A percentile compares a stretch with the other conserved stretches of the same genome.
Evolutionary conservation across 2,113 vertebrate species (phyloP).

Genomic region (Tylochromis polylepis): DNA sequence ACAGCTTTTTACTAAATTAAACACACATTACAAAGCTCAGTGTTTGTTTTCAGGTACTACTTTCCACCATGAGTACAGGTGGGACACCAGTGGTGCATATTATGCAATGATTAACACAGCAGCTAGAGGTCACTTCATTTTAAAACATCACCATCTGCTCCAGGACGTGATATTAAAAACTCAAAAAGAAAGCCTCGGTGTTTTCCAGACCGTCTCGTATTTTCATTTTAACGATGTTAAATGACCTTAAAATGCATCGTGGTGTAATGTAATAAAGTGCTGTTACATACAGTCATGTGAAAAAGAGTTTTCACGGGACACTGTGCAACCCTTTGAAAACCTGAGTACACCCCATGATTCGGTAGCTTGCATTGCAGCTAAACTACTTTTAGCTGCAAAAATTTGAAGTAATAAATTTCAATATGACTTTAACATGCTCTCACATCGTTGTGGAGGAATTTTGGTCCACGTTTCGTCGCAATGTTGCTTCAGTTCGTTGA

Average conservation of each 20-base stretch:
- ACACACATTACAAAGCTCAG: neutral
- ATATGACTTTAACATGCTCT: neutral
- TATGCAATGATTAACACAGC: neutral
- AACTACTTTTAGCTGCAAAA: neutral
- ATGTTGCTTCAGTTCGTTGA: neutral
- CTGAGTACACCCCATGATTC: neutral
- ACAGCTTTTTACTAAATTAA: neutral
- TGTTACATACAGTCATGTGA: neutral
- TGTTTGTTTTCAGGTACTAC: neutral
- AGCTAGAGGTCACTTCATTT: neutral
- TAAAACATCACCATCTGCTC: neutral
- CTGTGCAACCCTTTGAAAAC: neutral
- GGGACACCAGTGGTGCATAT: neutral
- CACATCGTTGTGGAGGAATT: rapidly evolving
- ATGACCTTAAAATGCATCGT: neutral
- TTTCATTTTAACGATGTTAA: neutral
- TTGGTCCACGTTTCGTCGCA: neutral
- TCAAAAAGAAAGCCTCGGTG: no score
- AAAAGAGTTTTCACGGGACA: neutral
- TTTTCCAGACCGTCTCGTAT: neutral
- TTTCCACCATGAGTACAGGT: neutral
- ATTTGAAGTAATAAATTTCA: neutral
- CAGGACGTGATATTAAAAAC: neutral
- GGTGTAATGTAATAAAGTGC: neutral
- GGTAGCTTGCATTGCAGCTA: neutral